Evolutionary conservation across 2,113 vertebrate species (phyloP).

Genomic region (Hemicordylus capensis): DNA sequence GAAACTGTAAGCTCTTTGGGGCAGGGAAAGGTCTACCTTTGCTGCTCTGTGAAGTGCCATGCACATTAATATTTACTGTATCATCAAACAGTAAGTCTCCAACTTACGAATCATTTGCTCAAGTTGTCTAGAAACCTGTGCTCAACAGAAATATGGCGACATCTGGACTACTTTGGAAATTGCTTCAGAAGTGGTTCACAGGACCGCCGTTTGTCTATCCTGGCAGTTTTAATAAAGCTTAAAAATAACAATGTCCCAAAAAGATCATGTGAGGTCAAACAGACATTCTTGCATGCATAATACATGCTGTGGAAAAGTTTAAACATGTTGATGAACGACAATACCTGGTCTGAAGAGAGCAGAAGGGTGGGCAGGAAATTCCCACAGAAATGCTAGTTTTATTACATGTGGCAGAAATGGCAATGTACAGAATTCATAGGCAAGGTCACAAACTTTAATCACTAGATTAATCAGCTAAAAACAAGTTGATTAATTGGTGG

Average conservation of each 20-base stretch:
- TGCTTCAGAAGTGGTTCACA: not conserved
- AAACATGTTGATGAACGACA: constrained; percentile 44
- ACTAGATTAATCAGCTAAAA: not conserved
- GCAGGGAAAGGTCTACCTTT: not conserved
- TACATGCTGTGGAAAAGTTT: constrained; percentile 41
- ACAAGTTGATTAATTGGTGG: not conserved
- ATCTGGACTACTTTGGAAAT: not conserved
- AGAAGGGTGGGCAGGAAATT: not conserved
- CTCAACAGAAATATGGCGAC: not conserved
- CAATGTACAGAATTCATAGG: not conserved
- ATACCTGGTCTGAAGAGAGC: not conserved
- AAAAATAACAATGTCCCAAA: constrained; percentile 34
- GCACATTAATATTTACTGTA: not conserved
- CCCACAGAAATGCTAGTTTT: not conserved
- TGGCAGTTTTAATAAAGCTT: constrained; percentile 30
- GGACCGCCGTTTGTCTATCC: not conserved
- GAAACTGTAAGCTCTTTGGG: not conserved
- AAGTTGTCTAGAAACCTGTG: not conserved
- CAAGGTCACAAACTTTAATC: not conserved
- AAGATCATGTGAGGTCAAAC: constrained; percentile 34
- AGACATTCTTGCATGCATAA: constrained; percentile 50
- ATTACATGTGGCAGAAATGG: not conserved
- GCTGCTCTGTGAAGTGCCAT: too few relatives aligned
- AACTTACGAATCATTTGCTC: not conserved
- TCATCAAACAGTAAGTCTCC: not conserved